phyloP scores from a whole-genome alignment of 2,113 vertebrate genomes.

The Sinosuthora webbiana region DNA sequence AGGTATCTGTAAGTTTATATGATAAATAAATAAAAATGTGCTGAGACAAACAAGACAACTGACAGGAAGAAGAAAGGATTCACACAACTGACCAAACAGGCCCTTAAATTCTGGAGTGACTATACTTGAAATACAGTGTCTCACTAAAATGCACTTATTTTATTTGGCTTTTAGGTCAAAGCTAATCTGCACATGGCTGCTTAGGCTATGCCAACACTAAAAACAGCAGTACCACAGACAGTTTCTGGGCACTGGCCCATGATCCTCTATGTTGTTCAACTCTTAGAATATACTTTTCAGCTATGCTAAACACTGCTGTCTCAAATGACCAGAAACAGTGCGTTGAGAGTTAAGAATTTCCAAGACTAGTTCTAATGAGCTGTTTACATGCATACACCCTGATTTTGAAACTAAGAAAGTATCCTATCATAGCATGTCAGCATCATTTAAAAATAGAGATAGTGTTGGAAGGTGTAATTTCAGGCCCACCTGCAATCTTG shows the following conservation, averaged over 20 bases:
- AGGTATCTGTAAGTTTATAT: not conserved
- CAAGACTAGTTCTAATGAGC: not conserved
- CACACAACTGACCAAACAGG: not conserved
- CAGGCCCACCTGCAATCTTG: not conserved
- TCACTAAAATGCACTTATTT: not conserved
- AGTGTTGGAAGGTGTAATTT: not conserved
- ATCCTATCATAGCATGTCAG: accelerated
- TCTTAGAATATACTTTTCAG: not conserved
- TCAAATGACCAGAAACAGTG: not conserved
- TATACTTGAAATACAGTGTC: not conserved
- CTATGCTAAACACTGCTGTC: not conserved
- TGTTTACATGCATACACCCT: not conserved
- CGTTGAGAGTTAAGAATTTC: not conserved
- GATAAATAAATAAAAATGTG: not conserved
- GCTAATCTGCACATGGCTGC: not conserved
- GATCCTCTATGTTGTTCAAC: not conserved
- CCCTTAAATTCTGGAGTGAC: not conserved
- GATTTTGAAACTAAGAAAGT: not conserved
- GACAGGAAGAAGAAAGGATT: not conserved
- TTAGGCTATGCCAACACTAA: not conserved
- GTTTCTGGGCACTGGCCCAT: not conserved
- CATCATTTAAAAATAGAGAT: not conserved
- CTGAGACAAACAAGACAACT: not conserved
- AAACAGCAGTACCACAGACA: not conserved
- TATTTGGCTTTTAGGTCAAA: not conserved